These are phyloP conservation scores for Heliconius congener DNA, from an alignment of 1,140 invertebrate genomes.

Conservation along the genomic window DNA sequence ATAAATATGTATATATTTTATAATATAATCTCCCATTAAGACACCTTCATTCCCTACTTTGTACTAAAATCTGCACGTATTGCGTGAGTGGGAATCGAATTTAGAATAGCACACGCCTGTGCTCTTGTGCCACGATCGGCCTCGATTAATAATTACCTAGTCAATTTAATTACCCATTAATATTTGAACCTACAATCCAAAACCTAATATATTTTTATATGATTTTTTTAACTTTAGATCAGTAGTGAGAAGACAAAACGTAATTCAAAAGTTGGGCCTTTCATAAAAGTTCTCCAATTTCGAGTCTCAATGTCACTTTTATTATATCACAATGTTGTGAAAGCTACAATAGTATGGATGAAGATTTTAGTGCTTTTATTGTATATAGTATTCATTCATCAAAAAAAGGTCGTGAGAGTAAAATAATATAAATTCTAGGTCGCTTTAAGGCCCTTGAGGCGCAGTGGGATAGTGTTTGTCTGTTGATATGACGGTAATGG, in stretches of 20 bases:
- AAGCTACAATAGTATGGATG: constrained; percentile 7
- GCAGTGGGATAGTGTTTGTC: background rate
- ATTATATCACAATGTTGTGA: constrained; percentile 11
- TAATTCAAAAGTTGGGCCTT: background rate
- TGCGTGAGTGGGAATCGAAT: no score
- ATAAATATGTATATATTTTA: no score
- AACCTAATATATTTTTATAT: background rate
- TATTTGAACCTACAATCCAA: background rate
- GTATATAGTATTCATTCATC: constrained; percentile 1
- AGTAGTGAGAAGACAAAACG: background rate
- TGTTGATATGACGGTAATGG: background rate
- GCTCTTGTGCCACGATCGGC: no score
- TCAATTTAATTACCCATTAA: background rate
- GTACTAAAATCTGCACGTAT: no score
- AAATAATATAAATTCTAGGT: constrained; percentile 19
- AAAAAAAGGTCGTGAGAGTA: background rate
- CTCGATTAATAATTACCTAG: no score
- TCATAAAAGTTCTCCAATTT: constrained; percentile 5
- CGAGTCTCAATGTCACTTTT: constrained; percentile 6
- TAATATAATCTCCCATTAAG: no score
- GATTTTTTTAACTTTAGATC: background rate
- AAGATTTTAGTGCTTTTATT: constrained; percentile 11
- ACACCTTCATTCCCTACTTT: no score
- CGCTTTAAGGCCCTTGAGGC: constrained; percentile 1
- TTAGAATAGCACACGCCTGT: no score